Conservation (phyloP, 2,797 vertebrate species). For the Neoniphon sammara region DNA sequence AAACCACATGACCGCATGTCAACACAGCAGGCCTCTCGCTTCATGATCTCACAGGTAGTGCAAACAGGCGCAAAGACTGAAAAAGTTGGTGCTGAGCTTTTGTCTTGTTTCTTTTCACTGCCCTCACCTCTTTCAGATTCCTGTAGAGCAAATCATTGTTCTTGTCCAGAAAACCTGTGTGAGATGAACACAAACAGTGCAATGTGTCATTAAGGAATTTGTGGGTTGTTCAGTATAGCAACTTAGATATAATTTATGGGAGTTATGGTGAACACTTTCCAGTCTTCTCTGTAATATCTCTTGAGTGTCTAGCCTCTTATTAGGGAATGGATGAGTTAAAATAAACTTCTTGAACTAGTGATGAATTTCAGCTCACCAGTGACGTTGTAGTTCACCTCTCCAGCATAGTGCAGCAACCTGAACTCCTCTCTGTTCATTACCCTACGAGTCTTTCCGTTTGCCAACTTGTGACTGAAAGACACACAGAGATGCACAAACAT, state of each 20-base stretch:
- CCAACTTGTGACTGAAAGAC: conserved; percentile 91
- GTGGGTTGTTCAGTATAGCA: not conserved
- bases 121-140: conserved; percentile 95
- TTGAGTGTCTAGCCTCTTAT: not conserved
- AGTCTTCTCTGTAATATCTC: no score
- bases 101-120: not conserved
- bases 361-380: conserved; percentile 80
- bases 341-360: not conserved
- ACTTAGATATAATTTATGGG: no score
- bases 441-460: conserved; percentile 94
- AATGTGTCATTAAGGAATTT: conserved; percentile 24
- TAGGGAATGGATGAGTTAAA: conserved; percentile 4
- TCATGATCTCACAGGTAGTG: conserved; percentile 1
- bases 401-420: conserved; percentile 94
- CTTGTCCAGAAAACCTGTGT: conserved; percentile 93
- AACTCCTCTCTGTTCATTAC: conserved; percentile 93
- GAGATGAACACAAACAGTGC: conserved; percentile 5
- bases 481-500: not conserved
- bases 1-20: conserved; percentile 58
- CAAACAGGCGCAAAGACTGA: not conserved
- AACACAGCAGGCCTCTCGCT: conserved; percentile 13
- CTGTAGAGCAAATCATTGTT: conserved; percentile 96
- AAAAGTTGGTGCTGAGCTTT: conserved; percentile 8
- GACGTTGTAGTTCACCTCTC: conserved; percentile 97
- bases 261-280: not conserved